Conservation (phyloP, 2,113 vertebrate genomes). For the Notarius lentiginosus region DNA sequence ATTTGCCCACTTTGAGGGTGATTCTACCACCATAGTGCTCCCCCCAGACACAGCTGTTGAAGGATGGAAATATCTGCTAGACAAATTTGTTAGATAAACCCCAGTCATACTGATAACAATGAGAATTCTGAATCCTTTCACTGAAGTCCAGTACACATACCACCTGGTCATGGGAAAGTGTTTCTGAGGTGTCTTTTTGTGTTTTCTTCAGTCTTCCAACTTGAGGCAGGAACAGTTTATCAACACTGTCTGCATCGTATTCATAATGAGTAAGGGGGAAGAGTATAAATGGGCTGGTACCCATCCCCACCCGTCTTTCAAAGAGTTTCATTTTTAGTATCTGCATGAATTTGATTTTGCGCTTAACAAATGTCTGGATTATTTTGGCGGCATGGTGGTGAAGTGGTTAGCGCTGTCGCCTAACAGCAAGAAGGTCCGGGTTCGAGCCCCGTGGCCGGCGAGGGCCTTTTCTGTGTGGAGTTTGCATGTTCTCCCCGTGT, state of each 20-base stretch:
- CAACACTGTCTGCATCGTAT: constrained; percentile 11
- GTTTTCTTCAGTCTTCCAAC: not conserved
- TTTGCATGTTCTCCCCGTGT: too few species aligned
- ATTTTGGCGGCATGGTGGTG: too few species aligned
- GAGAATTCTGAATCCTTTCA: constrained; percentile 12
- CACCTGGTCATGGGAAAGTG: constrained; percentile 50
- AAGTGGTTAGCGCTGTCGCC: too few species aligned
- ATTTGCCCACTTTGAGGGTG: constrained; percentile 36
- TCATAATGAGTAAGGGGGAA: constrained; percentile 3
- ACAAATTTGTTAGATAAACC: constrained; percentile 51
- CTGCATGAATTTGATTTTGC: too few species aligned
- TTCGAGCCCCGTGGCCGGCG: too few species aligned
- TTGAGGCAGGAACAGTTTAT: constrained; percentile 14
- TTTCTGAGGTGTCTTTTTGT: constrained; percentile 13
- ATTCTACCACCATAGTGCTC: constrained; percentile 22
- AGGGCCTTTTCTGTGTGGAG: too few species aligned
- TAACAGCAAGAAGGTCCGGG: too few species aligned
- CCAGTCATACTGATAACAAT: constrained; percentile 37
- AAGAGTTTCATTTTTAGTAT: not conserved
- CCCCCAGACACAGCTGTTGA: constrained; percentile 43
- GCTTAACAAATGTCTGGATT: not conserved
- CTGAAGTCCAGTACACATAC: constrained; percentile 23
- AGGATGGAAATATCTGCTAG: constrained; percentile 38
- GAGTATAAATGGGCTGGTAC: not conserved
- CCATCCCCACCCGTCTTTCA: not conserved